Base-by-base conservation (phyloP, 2,888 invertebrate genomes). In the Tipula helvola region DNA sequence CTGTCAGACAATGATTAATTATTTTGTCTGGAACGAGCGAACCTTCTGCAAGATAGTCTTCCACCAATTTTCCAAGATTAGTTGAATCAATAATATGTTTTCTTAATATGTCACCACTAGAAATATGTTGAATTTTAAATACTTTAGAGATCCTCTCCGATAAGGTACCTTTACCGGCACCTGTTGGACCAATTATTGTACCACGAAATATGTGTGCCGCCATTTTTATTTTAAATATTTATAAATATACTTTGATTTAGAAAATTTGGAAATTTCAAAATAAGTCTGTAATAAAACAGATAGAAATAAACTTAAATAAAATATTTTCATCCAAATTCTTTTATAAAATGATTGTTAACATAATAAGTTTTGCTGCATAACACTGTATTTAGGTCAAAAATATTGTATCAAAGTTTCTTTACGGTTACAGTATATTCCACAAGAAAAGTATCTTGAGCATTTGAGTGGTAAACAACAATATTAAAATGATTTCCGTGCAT, bases 131-230 rank as follows among this genome's bases (percentile, higher is more conserved):
- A 89, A 98, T 93, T 88, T 94, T 94, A 90, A 98, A 99, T 89
- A 95, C 95, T 88, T 95, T 94, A 2, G 97, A 95, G 89, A 99
- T 98, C 88, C 98, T 93, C 13, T 95, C 94, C 0, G 98, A 97
- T 90, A 99, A 96, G 3, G 99, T 99, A 10, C 97, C 97, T 90
- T 97, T 97, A 36, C 98, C 98, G 2, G 98, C 98, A 5, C 97
- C 98, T 83, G 98, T 98, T 44, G 98, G 97, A 5, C 98, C 98
- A 89, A 98, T 93, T 89, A 98, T 97, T 87, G 98, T 93, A 88
- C 95, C 93, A 91, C 95, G 95, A 89, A 96, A 93, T 28, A 2
- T 4, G 0, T 28, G 18, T 10, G 28, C 28, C 28, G 71, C 13
- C 71, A 71, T 71, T 18, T 13, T 16, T 16, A 16, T 57, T 57